phyloP scores from a whole-genome alignment of 1,140 invertebrate species.

The Drosophila malerkotliana region DNA sequence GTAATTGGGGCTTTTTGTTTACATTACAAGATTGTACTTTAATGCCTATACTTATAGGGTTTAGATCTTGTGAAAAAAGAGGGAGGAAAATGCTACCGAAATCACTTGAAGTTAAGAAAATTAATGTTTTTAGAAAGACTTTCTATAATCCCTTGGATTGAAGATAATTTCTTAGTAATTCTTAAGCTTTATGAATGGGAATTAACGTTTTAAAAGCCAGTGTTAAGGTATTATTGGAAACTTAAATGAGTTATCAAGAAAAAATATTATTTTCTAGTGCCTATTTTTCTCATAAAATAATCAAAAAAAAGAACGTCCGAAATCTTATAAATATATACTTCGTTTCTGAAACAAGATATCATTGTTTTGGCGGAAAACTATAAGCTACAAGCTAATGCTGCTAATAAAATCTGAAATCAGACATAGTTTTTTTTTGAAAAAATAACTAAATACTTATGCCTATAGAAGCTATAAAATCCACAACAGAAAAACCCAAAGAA shows the following conservation, averaged over 20 bases:
- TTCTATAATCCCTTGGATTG: too few relatives aligned
- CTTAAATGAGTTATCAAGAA: too few relatives aligned
- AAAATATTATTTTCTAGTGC: too few relatives aligned
- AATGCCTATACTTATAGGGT: background rate
- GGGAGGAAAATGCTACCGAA: background rate
- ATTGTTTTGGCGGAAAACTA: background rate
- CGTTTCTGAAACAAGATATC: background rate
- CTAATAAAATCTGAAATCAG: background rate
- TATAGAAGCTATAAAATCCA: background rate
- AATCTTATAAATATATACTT: background rate
- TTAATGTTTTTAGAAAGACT: too few relatives aligned
- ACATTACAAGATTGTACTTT: background rate
- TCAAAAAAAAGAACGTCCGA: background rate
- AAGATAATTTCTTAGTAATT: too few relatives aligned
- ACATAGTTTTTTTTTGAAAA: background rate
- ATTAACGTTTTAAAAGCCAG: too few relatives aligned
- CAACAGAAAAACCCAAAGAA: background rate
- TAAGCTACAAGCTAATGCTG: background rate
- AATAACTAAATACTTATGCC: background rate
- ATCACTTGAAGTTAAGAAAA: too few relatives aligned
- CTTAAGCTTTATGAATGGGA: too few relatives aligned
- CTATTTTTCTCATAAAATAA: background rate
- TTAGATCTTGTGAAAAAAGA: background rate
- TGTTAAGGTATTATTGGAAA: too few relatives aligned
- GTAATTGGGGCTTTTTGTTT: background rate